These are phyloP conservation scores for Nymphicus hollandicus DNA, from an alignment of 2,113 vertebrate species.

Conservation along the genomic window DNA sequence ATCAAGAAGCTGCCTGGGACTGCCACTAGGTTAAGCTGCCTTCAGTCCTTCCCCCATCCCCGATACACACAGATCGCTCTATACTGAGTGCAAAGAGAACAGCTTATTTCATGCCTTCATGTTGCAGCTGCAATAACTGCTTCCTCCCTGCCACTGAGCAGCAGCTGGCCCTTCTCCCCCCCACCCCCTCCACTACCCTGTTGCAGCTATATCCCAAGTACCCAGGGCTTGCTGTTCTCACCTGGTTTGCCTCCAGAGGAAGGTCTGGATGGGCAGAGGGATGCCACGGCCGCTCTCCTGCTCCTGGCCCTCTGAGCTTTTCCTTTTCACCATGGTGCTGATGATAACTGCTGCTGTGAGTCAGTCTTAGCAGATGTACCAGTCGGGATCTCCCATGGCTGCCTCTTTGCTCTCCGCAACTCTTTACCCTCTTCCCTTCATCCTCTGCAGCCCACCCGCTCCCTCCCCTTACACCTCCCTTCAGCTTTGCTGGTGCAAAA, in stretches of 20 bases:
- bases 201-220: not conserved
- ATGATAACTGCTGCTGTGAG: not conserved
- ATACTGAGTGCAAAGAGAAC: not conserved
- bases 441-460: not conserved
- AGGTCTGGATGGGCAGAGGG: constrained; percentile 97
- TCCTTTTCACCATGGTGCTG: constrained; percentile 94
- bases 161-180: not conserved
- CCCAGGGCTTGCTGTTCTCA: constrained; percentile 60
- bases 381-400: not conserved
- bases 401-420: not conserved
- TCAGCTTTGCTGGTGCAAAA: constrained; percentile 75
- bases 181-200: not conserved
- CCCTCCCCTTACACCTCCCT: constrained; percentile 20
- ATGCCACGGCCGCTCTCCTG: constrained; percentile 91
- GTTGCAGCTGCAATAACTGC: not conserved
- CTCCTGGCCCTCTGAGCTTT: constrained; percentile 93
- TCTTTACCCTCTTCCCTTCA: not conserved
- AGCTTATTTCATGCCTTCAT: not conserved
- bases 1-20: not conserved
- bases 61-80: not conserved
- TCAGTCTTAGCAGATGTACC: not conserved
- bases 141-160: not conserved
- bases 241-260: constrained; percentile 98
- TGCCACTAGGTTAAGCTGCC: not conserved
- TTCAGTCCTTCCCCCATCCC: not conserved